Percentiles rank a stretch among this genome's conserved stretches.
Conservation (phyloP, 2,888 invertebrate species). For the Drosophila trichaetosa region DNA sequence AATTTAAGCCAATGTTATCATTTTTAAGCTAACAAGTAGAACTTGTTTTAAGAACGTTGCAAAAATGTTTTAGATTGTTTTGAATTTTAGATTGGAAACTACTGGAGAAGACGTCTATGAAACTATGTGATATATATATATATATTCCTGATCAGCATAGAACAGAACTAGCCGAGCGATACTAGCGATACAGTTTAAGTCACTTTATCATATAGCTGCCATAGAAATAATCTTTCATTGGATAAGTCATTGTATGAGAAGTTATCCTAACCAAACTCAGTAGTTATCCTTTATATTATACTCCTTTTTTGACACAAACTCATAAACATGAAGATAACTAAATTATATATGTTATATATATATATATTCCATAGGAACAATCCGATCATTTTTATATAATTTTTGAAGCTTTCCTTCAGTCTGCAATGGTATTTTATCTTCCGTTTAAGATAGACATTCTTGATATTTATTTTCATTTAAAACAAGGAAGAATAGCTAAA, state of each 20-base stretch:
- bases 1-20: neutral
- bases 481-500: neutral
- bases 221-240: neutral
- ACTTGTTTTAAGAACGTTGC: rapidly evolving
- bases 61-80: neutral
- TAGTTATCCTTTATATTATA: neutral
- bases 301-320: neutral
- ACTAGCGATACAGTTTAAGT: neutral
- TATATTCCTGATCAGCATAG: neutral
- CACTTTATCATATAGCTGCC: neutral
- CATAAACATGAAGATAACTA: neutral
- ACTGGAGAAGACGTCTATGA: neutral
- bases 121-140: neutral
- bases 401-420: neutral
- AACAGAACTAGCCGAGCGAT: neutral
- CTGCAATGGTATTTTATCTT: neutral
- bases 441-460: neutral
- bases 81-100: neutral
- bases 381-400: neutral
- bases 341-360: neutral
- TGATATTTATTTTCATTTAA: neutral
- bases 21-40: neutral
- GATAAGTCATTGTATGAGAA: neutral
- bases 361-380: neutral
- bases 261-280: neutral